Base-by-base conservation (phyloP, 2,113 vertebrate genomes). In the Pholis gunnellus region DNA sequence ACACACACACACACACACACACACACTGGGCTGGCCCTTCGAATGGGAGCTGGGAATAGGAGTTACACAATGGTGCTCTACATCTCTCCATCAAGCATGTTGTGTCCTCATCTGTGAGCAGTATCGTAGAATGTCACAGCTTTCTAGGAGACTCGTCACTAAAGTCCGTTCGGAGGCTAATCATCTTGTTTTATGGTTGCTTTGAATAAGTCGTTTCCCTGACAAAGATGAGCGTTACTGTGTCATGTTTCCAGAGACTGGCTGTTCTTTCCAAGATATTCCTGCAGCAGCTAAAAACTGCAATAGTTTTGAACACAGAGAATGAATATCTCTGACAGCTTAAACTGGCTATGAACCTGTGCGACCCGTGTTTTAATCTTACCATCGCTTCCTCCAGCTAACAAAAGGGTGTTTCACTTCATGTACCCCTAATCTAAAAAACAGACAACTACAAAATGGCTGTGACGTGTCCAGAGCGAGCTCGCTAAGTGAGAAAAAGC, bases 361-460 rank as follows among this genome's bases (percentile, higher is more conserved):
- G 2, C 3, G 0, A 71, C 36, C 68, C 40, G 18, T 54, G 1
- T 81, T 88, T 84, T 82, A 75, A 81, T 88, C 91, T 90, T 69
- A 92, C 89, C 85, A 36, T n/a, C 18, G 11, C 81, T 87, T 90
- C 83, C 81, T 83, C 6, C 27, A 25, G 60, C 59, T 52, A 81
- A 91, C 87, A 90, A 79, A 34, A 77, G 88, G 81, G 68, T 79
- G 85, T 85, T 89, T 92, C 38, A 89, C 72, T 72, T 85, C 36
- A 83, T 76, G 80, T 79, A 69, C 20, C 65, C 79, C 79, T 90
- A 84, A 90, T 91, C 83, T 89, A 48, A 81, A 86, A 91, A 77
- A 81, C 67, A 82, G 86, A 81, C 77, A 72, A 68, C 75, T 81
- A 73, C 78, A 84, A 89, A 93, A 86, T 76, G 81, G 75, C 77